phyloP scores from a whole-genome alignment of 2,113 vertebrate species.

The Sturnus vulgaris region DNA sequence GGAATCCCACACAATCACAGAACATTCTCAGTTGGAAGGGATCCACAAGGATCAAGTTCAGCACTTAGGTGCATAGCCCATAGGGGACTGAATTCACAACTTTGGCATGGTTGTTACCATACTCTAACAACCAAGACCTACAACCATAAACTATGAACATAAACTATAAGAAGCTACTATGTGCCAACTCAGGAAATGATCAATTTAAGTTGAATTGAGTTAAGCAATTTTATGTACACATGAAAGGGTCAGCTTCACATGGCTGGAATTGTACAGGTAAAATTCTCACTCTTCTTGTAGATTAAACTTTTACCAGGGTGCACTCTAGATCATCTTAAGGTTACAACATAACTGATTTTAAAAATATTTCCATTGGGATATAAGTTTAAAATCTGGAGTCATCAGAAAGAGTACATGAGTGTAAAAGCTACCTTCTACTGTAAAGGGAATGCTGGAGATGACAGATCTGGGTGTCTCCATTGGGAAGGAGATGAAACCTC shows the following conservation, averaged over 20 bases:
- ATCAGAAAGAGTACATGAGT: not conserved
- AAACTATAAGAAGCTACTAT: not conserved
- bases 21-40: not conserved
- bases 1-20: not conserved
- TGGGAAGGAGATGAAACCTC: not conserved
- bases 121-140: not conserved
- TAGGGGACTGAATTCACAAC: not conserved
- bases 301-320: not conserved
- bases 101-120: not conserved
- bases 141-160: not conserved
- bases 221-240: not conserved
- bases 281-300: not conserved
- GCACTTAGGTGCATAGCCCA: not conserved
- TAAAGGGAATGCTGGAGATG: not conserved
- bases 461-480: not conserved
- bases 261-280: not conserved
- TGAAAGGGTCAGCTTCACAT: not conserved
- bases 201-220: too few species aligned
- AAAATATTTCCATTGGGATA: not conserved
- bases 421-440: not conserved
- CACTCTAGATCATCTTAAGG: not conserved
- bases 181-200: not conserved
- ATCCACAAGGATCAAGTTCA: not conserved
- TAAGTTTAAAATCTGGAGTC: not conserved
- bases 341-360: not conserved